Percentiles rank a stretch among this genome's conserved stretches.
These are phyloP conservation scores for Laodelphax striatellus DNA, from an alignment of 1,140 invertebrate species.

Conservation along the genomic window DNA sequence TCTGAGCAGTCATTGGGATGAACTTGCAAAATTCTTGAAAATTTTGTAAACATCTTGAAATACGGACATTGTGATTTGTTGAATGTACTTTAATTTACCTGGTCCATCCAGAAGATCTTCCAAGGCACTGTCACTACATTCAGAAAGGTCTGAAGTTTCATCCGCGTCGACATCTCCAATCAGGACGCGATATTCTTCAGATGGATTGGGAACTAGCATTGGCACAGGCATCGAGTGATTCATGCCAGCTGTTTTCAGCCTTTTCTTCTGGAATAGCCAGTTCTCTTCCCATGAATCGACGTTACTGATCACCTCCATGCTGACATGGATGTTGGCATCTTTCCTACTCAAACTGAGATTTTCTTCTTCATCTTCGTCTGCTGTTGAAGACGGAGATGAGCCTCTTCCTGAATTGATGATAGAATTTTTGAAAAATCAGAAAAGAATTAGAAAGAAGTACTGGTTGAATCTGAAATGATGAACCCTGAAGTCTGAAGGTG, in stretches of 20 bases:
- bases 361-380: constrained; percentile 21
- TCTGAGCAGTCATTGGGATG: no score
- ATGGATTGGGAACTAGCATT: constrained; percentile 70
- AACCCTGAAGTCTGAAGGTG: no score
- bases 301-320: constrained; percentile 32
- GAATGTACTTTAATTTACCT: not conserved
- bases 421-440: constrained; percentile 19
- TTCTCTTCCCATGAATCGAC: constrained; percentile 71
- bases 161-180: constrained; percentile 73
- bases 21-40: no score
- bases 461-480: no score
- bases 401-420: constrained; percentile 21
- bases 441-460: not conserved
- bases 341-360: constrained; percentile 11
- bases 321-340: constrained; percentile 29
- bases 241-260: constrained; percentile 13
- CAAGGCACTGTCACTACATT: constrained; percentile 47
- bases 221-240: constrained; percentile 50
- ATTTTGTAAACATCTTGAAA: no score
- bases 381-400: constrained; percentile 13
- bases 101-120: constrained; percentile 35
- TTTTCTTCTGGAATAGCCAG: constrained; percentile 70
- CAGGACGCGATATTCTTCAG: constrained; percentile 46
- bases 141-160: constrained; percentile 71
- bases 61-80: no score